Base-by-base conservation (phyloP, 2,113 vertebrate species). In the Gadus chalcogrammus region DNA sequence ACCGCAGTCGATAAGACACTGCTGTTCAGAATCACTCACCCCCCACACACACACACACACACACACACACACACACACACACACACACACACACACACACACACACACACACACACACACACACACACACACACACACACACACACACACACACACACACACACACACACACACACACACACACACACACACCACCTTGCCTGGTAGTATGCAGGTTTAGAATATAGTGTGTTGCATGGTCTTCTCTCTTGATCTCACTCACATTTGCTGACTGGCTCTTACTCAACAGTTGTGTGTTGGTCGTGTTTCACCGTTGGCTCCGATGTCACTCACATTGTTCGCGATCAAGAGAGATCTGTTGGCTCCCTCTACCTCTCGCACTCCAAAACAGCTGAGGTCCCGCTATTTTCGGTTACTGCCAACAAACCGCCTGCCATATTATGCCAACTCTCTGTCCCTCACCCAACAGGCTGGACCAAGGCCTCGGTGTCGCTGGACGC, bases 391-490 rank as follows among this genome's bases (percentile, higher is more conserved):
- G 6, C 42, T 48, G 42, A 48, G 42, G 0, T 48, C 8, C 1
- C 2, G 42, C 12, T 9, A n/a, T 5, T 5, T 6, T 58, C 55
- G 31, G 31, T 35, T 35, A 5, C 31, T 5, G 31, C 31, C 31
- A 35, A 35, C 4, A 35, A 35, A 35, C 31, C 4, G 31, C 55
- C 12, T 27, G 22, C 22, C 61, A 15, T 70, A 22, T 69, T 67
- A 55, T 71, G 5, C 42, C 55, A 2, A 27, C 13, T 65, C 18
- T 42, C 15, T 48, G 42, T 48, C 42, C 9, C 28, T 35, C 31
- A 35, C 62, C 17, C 27, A 4, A 53, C 77, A 99, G 97, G 95
- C 3, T 99, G 96, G 95, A 91, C 91, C 79, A 98, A 95, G 85
- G 76, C 93, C 0, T 92, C 94, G 4, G 89, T 94, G 59, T 96